Conservation (phyloP, 2,888 invertebrate species). For the Drosophila meridiana region DNA sequence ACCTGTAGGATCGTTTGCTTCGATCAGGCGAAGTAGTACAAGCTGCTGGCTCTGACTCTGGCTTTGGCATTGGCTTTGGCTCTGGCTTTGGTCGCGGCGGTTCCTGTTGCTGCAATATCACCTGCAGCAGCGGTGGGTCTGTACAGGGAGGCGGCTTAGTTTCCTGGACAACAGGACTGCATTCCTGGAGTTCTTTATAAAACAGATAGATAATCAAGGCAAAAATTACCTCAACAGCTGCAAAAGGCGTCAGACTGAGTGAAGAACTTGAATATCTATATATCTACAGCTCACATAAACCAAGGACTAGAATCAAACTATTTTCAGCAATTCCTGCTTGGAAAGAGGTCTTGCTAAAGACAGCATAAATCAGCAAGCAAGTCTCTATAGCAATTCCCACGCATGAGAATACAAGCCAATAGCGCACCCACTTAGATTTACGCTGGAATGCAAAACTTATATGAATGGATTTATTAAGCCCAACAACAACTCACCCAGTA, state of each 20-base stretch:
- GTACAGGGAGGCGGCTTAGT: not conserved
- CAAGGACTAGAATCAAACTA: conserved; percentile 33
- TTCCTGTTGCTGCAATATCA: not conserved
- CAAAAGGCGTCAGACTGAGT: not conserved
- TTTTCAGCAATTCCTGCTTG: conserved; percentile 51
- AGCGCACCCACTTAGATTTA: conserved; percentile 27
- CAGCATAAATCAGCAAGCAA: conserved; percentile 53
- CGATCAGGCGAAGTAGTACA: not conserved
- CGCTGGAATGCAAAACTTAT: conserved; percentile 34
- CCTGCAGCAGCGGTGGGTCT: not conserved
- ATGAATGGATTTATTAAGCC: not conserved
- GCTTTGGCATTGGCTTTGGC: not conserved
- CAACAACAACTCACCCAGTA: conserved; percentile 40
- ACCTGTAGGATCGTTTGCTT: conserved; percentile 11
- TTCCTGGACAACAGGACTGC: not conserved
- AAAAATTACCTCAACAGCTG: conserved; percentile 61
- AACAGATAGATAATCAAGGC: conserved; percentile 58
- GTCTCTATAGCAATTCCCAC: conserved; percentile 53
- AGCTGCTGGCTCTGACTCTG: not conserved
- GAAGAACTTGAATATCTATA: not conserved
- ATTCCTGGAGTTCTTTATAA: conserved; percentile 33
- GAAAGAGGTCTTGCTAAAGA: conserved; percentile 31
- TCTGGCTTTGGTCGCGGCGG: too few relatives aligned
- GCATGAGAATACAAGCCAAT: conserved; percentile 62
- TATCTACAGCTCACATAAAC: conserved; percentile 40